phyloP scores from a whole-genome alignment of 2,113 vertebrate genomes.

The Craseonycteris thonglongyai region DNA sequence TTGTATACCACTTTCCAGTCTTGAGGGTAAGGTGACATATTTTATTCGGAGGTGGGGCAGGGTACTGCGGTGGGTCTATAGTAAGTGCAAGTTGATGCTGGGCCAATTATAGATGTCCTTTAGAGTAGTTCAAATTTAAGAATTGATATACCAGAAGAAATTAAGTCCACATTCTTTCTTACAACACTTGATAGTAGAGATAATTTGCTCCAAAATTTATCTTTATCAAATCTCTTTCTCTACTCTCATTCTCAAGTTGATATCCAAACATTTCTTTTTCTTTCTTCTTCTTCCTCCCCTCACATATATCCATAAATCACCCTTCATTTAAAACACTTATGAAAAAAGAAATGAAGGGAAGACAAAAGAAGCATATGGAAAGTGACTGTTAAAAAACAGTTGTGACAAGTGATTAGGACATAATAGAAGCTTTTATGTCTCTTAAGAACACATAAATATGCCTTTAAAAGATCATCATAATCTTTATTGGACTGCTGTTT shows the following conservation, averaged over 20 bases:
- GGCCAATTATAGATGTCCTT: background rate
- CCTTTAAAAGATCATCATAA: background rate
- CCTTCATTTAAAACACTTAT: background rate
- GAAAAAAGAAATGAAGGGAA: background rate
- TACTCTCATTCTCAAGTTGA: background rate
- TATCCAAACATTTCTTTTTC: background rate
- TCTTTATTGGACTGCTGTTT: background rate
- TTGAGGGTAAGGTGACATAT: background rate
- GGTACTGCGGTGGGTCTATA: background rate
- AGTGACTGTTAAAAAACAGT: background rate
- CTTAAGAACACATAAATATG: background rate
- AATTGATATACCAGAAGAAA: background rate
- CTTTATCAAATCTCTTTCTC: background rate
- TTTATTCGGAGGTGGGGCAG: background rate
- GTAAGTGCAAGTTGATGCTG: background rate
- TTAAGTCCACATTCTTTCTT: background rate
- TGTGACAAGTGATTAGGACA: background rate
- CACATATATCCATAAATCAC: background rate
- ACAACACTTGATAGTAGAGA: background rate
- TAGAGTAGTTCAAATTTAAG: background rate
- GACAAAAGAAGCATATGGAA: background rate
- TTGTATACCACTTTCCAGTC: background rate
- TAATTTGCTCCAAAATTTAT: background rate
- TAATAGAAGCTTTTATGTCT: background rate
- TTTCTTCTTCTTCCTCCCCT: background rate